These are phyloP conservation scores for Petrolisthes cinctipes DNA, from an alignment of 2,888 invertebrate genomes.

Conservation along the genomic window DNA sequence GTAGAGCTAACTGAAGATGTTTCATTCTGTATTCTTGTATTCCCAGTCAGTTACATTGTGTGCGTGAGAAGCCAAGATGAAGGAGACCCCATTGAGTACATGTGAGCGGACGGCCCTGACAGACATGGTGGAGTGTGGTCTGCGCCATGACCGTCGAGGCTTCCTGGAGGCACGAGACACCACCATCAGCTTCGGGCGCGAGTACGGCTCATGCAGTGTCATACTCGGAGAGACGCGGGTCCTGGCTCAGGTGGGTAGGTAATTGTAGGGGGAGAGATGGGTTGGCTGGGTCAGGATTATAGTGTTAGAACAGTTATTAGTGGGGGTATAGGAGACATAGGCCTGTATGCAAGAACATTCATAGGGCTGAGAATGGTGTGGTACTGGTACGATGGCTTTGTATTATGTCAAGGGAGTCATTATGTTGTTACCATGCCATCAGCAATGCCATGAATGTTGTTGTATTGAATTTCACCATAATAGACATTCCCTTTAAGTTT, in stretches of 20 bases:
- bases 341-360: too few species aligned
- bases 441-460: too few species aligned
- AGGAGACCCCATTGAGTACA: conserved; percentile 55
- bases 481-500: too few species aligned
- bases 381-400: too few species aligned
- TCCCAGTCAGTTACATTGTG: not conserved
- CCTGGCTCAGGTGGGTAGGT: conserved; percentile 73
- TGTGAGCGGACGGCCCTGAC: conserved; percentile 48
- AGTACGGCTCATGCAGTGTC: conserved; percentile 60
- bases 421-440: too few species aligned
- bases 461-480: too few species aligned
- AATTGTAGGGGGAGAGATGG: too few species aligned
- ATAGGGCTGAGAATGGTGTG: too few species aligned
- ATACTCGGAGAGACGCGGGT: conserved; percentile 74
- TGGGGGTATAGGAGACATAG: not conserved
- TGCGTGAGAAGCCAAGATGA: conserved; percentile 20
- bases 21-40: too few species aligned
- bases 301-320: not conserved
- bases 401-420: too few species aligned
- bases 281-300: not conserved
- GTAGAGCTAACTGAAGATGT: too few species aligned
- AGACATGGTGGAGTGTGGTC: conserved; percentile 21
- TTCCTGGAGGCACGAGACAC: conserved; percentile 52
- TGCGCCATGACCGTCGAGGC: conserved; percentile 44
- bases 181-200: conserved; percentile 58